Evolutionary conservation across 1,140 invertebrate genomes (phyloP), one percentile per base, ranked within the genome.

Genomic region (Drosophila bocki): DNA sequence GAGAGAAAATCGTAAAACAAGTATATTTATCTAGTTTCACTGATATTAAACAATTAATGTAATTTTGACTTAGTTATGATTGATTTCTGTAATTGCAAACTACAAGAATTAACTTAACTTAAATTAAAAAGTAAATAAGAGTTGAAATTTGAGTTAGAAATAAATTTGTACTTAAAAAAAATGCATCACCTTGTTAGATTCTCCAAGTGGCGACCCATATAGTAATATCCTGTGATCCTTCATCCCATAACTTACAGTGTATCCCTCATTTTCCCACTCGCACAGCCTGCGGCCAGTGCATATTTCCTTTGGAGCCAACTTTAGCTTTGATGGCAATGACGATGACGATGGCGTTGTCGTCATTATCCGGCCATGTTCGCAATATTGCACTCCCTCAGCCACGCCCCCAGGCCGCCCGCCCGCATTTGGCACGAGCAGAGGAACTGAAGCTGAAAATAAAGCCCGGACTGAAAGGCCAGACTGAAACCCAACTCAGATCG

Each of bases 311-410:
- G 65, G 67, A 90, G 78, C 59, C 67, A 50, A 78, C 72, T 61
- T 62, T 61, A 50, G 33, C 65, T 42, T 56, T 71, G 57, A 65
- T 44, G 83, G 57, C 75, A 64, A 67, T 83, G 45, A 51, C 77
- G 58, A 69, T 44, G 83, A 57, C 75, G 71, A 67, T 77, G 74
- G 35, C 76, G 67, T 75, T 75, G 85, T 88, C 85, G 85, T 90
- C 81, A 90, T 90, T 90, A 90, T 90, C 75, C 78, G 75, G 75
- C 80, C 75, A 88, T 82, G 78, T 84, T 84, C 80, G 84, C 88
- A 91, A 91, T 91, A 85, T 91, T 91, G 88, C 88, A 91, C 88
- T 91, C 81, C 78, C 53, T 13, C 72, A 57, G 64, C 60, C 75
- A 67, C 70, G 67, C 78, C 78, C 74, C 62, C 61, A 65, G 69